These are phyloP conservation scores for Actinia equina DNA, from an alignment of 64 coral and sea anemone species.

Conservation along the genomic window DNA sequence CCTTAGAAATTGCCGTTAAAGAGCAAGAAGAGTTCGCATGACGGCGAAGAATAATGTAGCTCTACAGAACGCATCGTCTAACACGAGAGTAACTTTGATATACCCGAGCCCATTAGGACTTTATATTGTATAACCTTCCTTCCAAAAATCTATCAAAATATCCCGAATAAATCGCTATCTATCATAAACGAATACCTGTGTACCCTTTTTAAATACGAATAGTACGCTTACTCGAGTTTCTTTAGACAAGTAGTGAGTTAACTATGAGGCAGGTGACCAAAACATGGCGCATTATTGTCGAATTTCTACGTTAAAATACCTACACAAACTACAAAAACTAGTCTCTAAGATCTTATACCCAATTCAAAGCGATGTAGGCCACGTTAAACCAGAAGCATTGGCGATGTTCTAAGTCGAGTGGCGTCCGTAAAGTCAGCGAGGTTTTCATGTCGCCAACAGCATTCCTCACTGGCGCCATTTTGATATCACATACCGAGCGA, in stretches of 20 bases:
- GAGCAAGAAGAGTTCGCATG: not conserved
- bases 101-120: not conserved
- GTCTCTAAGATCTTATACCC: not conserved
- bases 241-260: not conserved
- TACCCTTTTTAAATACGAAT: not conserved
- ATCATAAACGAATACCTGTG: not conserved
- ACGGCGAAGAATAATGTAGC: not conserved
- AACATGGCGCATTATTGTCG: not conserved
- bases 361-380: not conserved
- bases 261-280: not conserved
- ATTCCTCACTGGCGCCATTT: slow-evolving; percentile 34
- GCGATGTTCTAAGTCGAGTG: not conserved
- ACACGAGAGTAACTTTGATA: not conserved
- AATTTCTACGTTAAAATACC: not conserved
- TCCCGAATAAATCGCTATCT: not conserved
- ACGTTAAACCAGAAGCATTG: slow-evolving; percentile 1
- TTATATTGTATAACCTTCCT: too few species aligned
- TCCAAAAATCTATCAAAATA: not conserved
- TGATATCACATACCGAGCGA: slow-evolving; percentile 16
- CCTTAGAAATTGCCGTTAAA: not conserved
- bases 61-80: not conserved
- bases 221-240: slow-evolving; percentile 1
- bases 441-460: slow-evolving; percentile 26
- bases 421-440: slow-evolving; percentile 19
- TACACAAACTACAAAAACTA: not conserved